Conservation (phyloP, 2,797 vertebrate species). For the Xyrichtys novacula region DNA sequence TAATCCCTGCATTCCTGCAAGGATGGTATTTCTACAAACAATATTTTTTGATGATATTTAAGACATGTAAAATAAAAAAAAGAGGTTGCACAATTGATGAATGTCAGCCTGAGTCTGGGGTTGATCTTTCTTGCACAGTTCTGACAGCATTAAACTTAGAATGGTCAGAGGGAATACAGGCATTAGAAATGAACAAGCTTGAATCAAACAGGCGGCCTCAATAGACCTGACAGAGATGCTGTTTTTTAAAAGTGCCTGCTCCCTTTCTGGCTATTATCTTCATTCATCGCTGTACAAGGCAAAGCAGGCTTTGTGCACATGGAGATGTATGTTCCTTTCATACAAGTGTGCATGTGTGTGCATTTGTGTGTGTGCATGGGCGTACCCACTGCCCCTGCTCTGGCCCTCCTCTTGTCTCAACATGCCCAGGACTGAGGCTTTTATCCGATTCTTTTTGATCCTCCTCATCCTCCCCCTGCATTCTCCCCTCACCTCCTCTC, state of each 20-base stretch:
- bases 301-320: slow-evolving; percentile 67
- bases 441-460: slow-evolving; percentile 55
- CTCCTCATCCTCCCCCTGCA: slow-evolving; percentile 34
- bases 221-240: slow-evolving; percentile 52
- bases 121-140: slow-evolving; percentile 7
- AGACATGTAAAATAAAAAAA: too few relatives aligned
- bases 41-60: too few relatives aligned
- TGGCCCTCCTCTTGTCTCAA: slow-evolving; percentile 54
- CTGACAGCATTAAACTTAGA: slow-evolving; percentile 43
- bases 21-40: not conserved
- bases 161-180: slow-evolving; percentile 40
- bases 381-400: slow-evolving; percentile 32
- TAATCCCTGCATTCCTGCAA: not conserved
- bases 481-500: slow-evolving; percentile 44
- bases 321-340: slow-evolving; percentile 79
- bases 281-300: slow-evolving; percentile 76
- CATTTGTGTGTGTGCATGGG: slow-evolving; percentile 16
- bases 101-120: not conserved
- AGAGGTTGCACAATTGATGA: not conserved
- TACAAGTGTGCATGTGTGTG: slow-evolving; percentile 24
- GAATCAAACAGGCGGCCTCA: slow-evolving; percentile 49
- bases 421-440: slow-evolving; percentile 46
- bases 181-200: slow-evolving; percentile 61
- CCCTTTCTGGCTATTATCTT: slow-evolving; percentile 71
- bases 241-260: slow-evolving; percentile 75